Evolutionary conservation across 2,113 vertebrate species (phyloP), one percentile per base, ranked within the genome.

Genomic region (Thomomys bottae): DNA sequence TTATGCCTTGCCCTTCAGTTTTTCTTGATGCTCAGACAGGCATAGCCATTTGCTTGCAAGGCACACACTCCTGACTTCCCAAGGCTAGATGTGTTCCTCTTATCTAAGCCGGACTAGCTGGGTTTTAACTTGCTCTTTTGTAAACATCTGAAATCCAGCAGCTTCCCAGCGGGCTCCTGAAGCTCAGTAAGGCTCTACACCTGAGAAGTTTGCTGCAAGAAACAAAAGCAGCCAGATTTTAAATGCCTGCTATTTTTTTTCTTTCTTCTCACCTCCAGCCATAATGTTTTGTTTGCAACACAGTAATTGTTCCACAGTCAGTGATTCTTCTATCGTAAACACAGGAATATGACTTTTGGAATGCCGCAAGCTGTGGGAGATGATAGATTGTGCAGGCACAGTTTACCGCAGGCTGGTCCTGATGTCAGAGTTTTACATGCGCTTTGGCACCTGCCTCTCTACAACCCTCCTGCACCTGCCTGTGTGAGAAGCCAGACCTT

Each of bases 291-390:
- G 88, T 88, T 81, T 86, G 87, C 70, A 82, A 32, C 64, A 78
- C 54, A 73, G 80, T 84, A 54, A 89, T 91, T 75, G 42, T 72
- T 95, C 84, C 87, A 93, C 75, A 61, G 84, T 38, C 81, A 18
- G 54, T 30, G 78, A 32, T 32, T 92, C 73, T 80, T 94, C 71
- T 40, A 11, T 76, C 90, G 49, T 67, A 95, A 92, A 95, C 84
- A 64, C 20, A 42, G 0, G 68, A 61, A 32, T 57, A 45, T 4
- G 57, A 84, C 20, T 84, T 61, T n/a, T 36, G 49, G 28, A 75
- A 68, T 23, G 64, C 6, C 63, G 66, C 0, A 28, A 94, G 93
- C 84, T 73, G 77, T 20, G 30, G 84, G 36, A 63, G 34, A 71
- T 0, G 15, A 85, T 87, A 20, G 24, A 78, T n/a, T n/a, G 88